phyloP scores from a whole-genome alignment of 2,888 invertebrate genomes.

The Drosophila lacicola region DNA sequence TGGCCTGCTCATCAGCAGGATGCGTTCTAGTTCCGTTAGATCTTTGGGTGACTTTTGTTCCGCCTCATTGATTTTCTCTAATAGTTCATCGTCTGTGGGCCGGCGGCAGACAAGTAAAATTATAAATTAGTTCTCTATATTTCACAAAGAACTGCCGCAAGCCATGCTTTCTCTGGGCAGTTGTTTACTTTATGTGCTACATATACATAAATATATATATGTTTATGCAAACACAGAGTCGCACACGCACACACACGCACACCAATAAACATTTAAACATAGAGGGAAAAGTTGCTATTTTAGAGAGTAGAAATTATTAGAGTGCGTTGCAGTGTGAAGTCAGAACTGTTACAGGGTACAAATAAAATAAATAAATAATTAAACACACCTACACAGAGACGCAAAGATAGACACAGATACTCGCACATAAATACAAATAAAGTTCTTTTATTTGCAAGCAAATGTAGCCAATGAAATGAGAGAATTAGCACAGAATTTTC shows the following conservation, averaged over 20 bases:
- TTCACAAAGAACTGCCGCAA: slow-evolving; percentile 14
- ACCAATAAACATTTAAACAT: slow-evolving; percentile 21
- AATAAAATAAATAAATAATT: no score
- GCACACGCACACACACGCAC: slow-evolving; percentile 4
- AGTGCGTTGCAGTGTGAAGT: slow-evolving; percentile 17
- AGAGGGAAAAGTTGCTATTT: slow-evolving; percentile 13
- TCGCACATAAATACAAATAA: background rate
- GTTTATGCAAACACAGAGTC: slow-evolving; percentile 1
- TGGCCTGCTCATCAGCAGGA: slow-evolving; percentile 96
- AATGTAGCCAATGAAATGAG: slow-evolving; percentile 21
- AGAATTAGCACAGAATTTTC: background rate
- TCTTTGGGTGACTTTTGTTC: slow-evolving; percentile 89
- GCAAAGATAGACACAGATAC: background rate
- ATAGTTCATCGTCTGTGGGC: slow-evolving; percentile 86
- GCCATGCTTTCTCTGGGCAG: background rate
- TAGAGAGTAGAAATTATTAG: slow-evolving; percentile 4
- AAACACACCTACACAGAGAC: slow-evolving; percentile 5
- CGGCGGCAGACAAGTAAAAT: slow-evolving; percentile 2
- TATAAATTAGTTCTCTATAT: slow-evolving; percentile 16
- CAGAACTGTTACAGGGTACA: background rate
- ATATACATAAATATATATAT: background rate
- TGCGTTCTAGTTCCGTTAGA: slow-evolving; percentile 92
- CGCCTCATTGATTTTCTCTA: slow-evolving; percentile 88
- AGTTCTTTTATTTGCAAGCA: slow-evolving; percentile 7
- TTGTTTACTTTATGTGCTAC: slow-evolving; percentile 25